Conservation (phyloP, 2,113 vertebrate genomes). For the Gambusia affinis region DNA sequence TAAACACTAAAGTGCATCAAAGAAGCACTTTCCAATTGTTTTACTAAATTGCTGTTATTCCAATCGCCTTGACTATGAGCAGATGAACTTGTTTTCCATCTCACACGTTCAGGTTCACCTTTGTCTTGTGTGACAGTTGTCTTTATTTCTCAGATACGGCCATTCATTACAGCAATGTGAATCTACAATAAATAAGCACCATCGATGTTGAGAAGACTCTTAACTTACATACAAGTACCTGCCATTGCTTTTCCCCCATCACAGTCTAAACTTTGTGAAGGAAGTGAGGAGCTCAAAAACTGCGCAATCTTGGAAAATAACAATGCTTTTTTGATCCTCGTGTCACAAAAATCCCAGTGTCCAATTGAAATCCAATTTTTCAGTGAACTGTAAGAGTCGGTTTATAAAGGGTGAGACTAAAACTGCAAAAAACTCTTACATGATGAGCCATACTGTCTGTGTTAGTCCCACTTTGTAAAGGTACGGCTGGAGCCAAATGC, state of each 20-base stretch:
- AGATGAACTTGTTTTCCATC: neutral
- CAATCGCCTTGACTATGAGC: neutral
- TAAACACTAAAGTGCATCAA: too few species aligned
- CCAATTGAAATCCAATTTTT: neutral
- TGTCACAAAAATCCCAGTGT: conserved; percentile 31
- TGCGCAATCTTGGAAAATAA: neutral
- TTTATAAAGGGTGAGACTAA: neutral
- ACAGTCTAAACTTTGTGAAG: too few species aligned
- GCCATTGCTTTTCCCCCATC: neutral
- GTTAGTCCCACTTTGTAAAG: too few species aligned
- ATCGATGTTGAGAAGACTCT: conserved; percentile 52
- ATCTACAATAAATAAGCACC: conserved; percentile 75
- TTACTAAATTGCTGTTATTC: too few species aligned
- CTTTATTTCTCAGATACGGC: conserved; percentile 65
- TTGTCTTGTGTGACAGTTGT: conserved; percentile 16
- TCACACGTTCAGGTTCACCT: neutral
- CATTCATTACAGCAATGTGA: conserved; percentile 64
- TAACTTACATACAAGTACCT: conserved; percentile 21
- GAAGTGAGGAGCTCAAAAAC: too few species aligned
- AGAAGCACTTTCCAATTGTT: too few species aligned
- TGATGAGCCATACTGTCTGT: too few species aligned
- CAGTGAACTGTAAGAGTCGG: neutral
- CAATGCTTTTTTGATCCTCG: conserved; percentile 19
- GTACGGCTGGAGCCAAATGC: too few species aligned
- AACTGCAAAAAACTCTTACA: too few species aligned